Evolutionary conservation across 2,797 vertebrate genomes (phyloP), one percentile per base, ranked within the genome.

Genomic region (Brachyalestes nurse): DNA sequence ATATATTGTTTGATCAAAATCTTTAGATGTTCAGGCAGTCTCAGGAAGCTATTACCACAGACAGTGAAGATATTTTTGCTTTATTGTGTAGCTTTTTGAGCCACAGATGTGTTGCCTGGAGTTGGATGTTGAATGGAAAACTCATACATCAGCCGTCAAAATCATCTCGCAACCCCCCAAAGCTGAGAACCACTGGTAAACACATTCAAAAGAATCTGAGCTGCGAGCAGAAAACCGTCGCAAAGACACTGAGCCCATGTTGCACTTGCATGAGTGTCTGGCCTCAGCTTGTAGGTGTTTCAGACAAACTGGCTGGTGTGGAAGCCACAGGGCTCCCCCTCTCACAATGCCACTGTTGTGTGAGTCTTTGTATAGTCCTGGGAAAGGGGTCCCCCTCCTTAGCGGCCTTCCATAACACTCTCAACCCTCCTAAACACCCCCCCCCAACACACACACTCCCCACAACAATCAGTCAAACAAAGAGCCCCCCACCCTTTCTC

Each of bases 361-460:
- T 9, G 65, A 80, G 75, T 86, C 82, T 85, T 89, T 88, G 86
- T 90, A 77, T 75, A 72, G 78, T 34, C 82, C 61, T 83, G 88
- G 79, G 82, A 83, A 84, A 25, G 79, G 78, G 69, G 62, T 72
- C 47, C 62, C 72, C 78, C 73, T 69, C 73, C 71, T 62, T 77
- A 47, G 45, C 45, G 28, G 53, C 57, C 73, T 71, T 79, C 76
- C 62, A 69, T 49, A 76, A 73, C 69, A 51, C 70, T 45, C 65
- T 45, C 61, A 53, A 62, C 76, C 49, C 72, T 62, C n/a, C 66
- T 76, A 80, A 58, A 51, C 28, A 45, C 42, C 7, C 42, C 47
- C 47, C 13, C 16, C 58, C 65, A 77, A 65, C 72, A 77, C 60
- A 75, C 49, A 49, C 70, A 67, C 28, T 62, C 6, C 8, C 62